A percentile compares a stretch with the other conserved stretches of the same genome.
Evolutionary conservation across 2,113 vertebrate species (phyloP).

Genomic region (Pitta sordida): DNA sequence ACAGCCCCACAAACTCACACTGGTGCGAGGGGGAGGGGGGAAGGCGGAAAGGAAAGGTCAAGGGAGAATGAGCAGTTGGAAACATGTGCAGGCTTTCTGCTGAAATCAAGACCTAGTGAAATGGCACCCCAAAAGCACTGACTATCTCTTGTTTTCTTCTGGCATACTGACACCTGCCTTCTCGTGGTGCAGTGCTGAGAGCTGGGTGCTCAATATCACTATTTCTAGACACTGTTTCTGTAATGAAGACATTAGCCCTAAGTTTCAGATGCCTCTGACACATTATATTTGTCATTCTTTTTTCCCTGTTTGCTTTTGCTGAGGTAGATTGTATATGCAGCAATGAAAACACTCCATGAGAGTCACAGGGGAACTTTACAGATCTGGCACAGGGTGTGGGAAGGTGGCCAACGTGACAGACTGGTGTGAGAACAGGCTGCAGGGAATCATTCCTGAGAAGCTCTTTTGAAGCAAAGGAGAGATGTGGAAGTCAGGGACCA

Average conservation of each 20-base stretch:
- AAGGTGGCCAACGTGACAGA: accelerated
- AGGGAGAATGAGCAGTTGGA: neutral
- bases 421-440: neutral
- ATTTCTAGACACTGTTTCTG: neutral
- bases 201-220: neutral
- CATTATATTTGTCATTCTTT: neutral
- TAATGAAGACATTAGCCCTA: neutral
- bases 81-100: neutral
- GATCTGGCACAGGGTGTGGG: neutral
- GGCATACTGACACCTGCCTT: neutral
- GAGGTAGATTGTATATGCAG: neutral
- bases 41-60: slow-evolving; percentile 33
- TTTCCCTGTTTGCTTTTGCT: neutral
- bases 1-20: neutral
- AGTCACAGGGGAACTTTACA: neutral
- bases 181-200: neutral
- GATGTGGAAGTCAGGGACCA: neutral
- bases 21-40: neutral
- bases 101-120: neutral
- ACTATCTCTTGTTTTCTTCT: neutral
- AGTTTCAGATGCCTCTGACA: neutral
- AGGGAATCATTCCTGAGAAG: neutral
- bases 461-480: neutral
- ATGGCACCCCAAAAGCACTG: neutral
- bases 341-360: neutral